These are phyloP conservation scores for Anticlea derivata DNA, from an alignment of 2,888 invertebrate genomes.

Conservation along the genomic window DNA sequence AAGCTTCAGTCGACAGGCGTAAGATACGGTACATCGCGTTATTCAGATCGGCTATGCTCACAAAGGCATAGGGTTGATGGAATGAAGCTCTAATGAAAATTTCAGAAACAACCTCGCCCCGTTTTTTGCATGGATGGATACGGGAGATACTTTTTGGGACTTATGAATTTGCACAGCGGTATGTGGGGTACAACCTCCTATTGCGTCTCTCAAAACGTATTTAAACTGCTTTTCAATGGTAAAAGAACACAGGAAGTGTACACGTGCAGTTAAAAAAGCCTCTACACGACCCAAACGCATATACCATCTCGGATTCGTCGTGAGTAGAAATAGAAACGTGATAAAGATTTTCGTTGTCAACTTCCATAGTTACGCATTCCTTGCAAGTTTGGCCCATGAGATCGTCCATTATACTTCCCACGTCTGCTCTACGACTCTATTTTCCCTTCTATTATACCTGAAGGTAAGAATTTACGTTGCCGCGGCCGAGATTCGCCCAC, in stretches of 20 bases:
- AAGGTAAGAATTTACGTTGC: slow-evolving; percentile 10
- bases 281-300: no score
- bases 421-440: slow-evolving; percentile 27
- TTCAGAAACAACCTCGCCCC: slow-evolving; percentile 41
- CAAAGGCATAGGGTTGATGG: slow-evolving; percentile 52
- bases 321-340: background rate
- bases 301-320: background rate
- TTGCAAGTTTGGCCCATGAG: slow-evolving; percentile 19
- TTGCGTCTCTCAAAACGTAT: no score
- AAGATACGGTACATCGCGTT: slow-evolving; percentile 32
- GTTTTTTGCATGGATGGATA: slow-evolving; percentile 6
- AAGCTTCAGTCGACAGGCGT: slow-evolving; percentile 22
- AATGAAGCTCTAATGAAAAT: slow-evolving; percentile 47
- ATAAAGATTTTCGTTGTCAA: background rate
- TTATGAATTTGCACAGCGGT: no score
- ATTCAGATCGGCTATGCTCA: slow-evolving; percentile 38
- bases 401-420: slow-evolving; percentile 23
- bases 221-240: no score
- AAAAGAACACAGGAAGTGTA: no score
- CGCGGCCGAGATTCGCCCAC: slow-evolving; percentile 46
- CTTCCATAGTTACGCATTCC: slow-evolving; percentile 8
- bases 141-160: no score
- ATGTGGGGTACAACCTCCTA: no score
- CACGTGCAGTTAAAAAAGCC: no score
- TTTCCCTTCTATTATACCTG: slow-evolving; percentile 7